phyloP scores from a whole-genome alignment of 2,888 invertebrate species.

The Drosophila nr. perissopoda region DNA sequence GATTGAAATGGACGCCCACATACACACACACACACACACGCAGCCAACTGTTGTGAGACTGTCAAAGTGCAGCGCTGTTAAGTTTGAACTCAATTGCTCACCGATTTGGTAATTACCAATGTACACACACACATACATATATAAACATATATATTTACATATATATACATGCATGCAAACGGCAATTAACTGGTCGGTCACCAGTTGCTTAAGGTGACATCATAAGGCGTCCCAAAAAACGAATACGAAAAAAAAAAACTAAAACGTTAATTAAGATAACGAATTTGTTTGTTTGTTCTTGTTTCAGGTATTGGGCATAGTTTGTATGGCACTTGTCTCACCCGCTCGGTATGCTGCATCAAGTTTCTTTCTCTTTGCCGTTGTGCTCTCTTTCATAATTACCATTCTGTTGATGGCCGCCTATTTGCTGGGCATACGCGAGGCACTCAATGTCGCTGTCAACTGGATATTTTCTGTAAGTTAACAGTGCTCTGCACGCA shows the following conservation, averaged over 20 bases:
- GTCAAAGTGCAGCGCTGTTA: conserved; percentile 19
- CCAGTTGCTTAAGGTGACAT: conserved; percentile 54
- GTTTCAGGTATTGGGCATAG: conserved; percentile 92
- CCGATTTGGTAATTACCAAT: conserved; percentile 14
- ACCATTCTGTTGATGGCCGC: conserved; percentile 93
- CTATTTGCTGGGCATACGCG: conserved; percentile 92
- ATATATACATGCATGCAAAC: background rate
- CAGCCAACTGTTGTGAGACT: background rate
- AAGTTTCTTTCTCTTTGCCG: conserved; percentile 94
- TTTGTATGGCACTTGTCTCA: conserved; percentile 93
- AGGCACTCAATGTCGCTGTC: conserved; percentile 91
- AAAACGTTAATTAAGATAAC: conserved; percentile 31
- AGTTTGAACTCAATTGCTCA: conserved; percentile 6
- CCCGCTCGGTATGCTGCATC: conserved; percentile 88
- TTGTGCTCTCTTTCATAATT: conserved; percentile 92
- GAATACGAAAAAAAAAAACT: background rate
- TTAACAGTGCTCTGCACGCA: conserved; percentile 38
- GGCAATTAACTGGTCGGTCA: conserved; percentile 28
- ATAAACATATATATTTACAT: background rate
- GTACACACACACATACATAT: background rate
- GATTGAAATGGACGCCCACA: conserved; percentile 39
- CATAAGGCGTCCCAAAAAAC: conserved; percentile 26
- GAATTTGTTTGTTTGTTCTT: conserved; percentile 48
- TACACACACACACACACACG: background rate
- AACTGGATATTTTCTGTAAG: conserved; percentile 94